Base-by-base conservation (phyloP, 2,797 vertebrate genomes). In the Notoglanidium macrostoma region DNA sequence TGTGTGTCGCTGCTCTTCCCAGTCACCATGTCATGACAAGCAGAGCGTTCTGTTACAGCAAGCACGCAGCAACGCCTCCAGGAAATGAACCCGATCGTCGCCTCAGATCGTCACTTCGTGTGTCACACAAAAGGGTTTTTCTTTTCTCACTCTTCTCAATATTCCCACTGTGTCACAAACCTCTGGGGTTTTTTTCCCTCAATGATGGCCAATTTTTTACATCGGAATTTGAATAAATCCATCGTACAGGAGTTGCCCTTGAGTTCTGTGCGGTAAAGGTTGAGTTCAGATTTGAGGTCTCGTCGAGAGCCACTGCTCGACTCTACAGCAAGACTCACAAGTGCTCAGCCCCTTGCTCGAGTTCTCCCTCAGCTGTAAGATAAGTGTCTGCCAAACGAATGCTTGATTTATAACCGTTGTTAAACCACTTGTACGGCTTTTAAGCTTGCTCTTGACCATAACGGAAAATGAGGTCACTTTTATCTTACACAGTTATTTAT, bases 81-180 rank as follows among this genome's bases (percentile, higher is more conserved):
- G 89, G 91, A 91, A 89, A 86, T 78, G 77, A 90, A 86, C 61
- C 78, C 79, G 74, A 80, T 89, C 57, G 35, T 77, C 40, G 23
- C 68, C 40, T 68, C 68, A 1, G 49, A 86, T 61, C 84, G 40
- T 40, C 40, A 40, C 40, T 40, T 76, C n/a, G 23, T 73, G 14
- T 57, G 70, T 88, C 76, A 59, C 85, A 78, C 54, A 82, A 55
- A 80, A 79, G 59, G 55, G 7, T 49, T 55, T 88, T 63, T 67
- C n/a, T 11, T 29, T 54, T 88, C 26, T 15, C 26, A 0, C 1
- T 17, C 11, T 49, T 61, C 59, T 63, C 40, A 6, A 3, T 67
- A 11, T 49, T 67, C 17, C 21, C 32, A 29, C 57, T n/a, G 14
- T 61, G 3, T 7, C 12, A 1, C 23, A 46, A 46, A 46, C 57